phyloP scores from a whole-genome alignment of 2,797 vertebrate species.

The Sandelia bainsii region DNA sequence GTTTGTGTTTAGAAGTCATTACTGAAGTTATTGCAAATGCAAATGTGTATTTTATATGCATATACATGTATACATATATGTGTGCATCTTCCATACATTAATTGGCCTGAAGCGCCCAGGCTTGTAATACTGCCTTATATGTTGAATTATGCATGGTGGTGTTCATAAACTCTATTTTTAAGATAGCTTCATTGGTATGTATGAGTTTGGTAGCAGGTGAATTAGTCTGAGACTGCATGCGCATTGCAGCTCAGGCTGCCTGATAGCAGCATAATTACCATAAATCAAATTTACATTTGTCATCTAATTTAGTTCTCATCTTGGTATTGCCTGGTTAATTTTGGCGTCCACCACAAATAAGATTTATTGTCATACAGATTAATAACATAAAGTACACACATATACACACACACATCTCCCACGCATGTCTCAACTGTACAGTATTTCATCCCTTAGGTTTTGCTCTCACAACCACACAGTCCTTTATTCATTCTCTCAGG shows the following conservation, averaged over 20 bases:
- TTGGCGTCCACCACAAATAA: slow-evolving; percentile 67
- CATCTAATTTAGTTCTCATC: slow-evolving; percentile 77
- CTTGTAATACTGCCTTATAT: slow-evolving; percentile 56
- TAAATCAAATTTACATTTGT: slow-evolving; percentile 83
- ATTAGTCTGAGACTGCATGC: slow-evolving; percentile 59
- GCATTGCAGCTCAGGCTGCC: slow-evolving; percentile 48
- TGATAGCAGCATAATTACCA: slow-evolving; percentile 77
- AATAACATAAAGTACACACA: slow-evolving; percentile 60
- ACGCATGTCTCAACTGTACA: slow-evolving; percentile 34
- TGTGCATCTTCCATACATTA: slow-evolving; percentile 19
- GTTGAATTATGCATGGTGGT: slow-evolving; percentile 43
- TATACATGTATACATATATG: neutral
- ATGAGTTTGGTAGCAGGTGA: slow-evolving; percentile 75
- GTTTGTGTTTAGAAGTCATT: slow-evolving; percentile 36
- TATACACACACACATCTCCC: slow-evolving; percentile 25
- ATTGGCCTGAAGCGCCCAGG: slow-evolving; percentile 37
- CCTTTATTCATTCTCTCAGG: neutral
- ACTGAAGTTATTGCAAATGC: slow-evolving; percentile 39
- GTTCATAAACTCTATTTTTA: slow-evolving; percentile 52
- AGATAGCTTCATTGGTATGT: slow-evolving; percentile 77
- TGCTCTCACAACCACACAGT: neutral
- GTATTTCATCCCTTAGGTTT: slow-evolving; percentile 21
- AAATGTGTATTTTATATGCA: slow-evolving; percentile 7
- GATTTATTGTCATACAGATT: slow-evolving; percentile 76
- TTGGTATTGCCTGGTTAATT: slow-evolving; percentile 75